A percentile compares a stretch with the other conserved stretches of the same genome.
These are phyloP conservation scores for Automeris io DNA, from an alignment of 2,888 invertebrate species.

Conservation along the genomic window DNA sequence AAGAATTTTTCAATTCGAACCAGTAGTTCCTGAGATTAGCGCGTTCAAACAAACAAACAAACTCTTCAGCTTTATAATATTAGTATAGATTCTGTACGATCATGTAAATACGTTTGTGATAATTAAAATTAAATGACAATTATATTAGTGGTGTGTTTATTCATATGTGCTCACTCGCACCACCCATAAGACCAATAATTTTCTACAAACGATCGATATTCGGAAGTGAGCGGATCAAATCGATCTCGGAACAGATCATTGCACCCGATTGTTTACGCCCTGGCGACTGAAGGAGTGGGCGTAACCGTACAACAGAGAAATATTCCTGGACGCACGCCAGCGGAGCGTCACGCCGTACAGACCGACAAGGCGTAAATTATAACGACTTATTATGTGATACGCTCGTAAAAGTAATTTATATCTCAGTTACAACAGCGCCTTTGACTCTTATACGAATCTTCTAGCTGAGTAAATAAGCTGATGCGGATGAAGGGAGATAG, in stretches of 20 bases:
- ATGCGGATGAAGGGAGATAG: neutral
- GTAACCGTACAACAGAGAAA: neutral
- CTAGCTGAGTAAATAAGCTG: neutral
- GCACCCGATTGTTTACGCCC: constrained; percentile 5
- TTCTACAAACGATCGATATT: no score
- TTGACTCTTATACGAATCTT: neutral
- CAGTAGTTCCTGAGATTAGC: no score
- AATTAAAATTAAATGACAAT: no score
- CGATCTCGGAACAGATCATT: neutral
- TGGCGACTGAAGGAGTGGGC: neutral
- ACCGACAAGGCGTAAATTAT: constrained; percentile 2
- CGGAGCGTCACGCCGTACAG: neutral
- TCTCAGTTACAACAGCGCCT: neutral
- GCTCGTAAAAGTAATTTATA: constrained; percentile 3
- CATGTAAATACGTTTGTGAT: no score
- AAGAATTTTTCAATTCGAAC: no score
- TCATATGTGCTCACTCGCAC: no score
- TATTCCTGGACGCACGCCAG: constrained; percentile 2
- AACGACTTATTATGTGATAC: constrained; percentile 4
- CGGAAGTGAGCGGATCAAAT: no score
- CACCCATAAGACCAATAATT: no score
- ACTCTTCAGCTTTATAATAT: no score
- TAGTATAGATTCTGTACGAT: no score
- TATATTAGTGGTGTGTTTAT: no score
- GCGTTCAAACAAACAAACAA: no score